A percentile compares a stretch with the other conserved stretches of the same genome.
Evolutionary conservation across 1,140 invertebrate genomes (phyloP).

Genomic region (Mya arenaria): DNA sequence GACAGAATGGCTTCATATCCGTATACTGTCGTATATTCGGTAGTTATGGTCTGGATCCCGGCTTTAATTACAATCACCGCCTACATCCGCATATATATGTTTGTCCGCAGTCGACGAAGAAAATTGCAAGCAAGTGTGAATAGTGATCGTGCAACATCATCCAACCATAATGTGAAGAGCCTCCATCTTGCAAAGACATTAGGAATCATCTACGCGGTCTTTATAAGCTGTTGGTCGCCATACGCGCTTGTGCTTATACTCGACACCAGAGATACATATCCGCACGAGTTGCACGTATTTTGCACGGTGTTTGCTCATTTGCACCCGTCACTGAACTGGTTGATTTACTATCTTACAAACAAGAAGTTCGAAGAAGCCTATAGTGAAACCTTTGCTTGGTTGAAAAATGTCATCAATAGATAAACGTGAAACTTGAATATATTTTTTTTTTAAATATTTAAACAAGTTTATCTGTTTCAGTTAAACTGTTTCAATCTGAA

Average conservation of each 20-base stretch:
- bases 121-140: conserved; percentile 31
- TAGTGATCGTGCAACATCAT: not conserved
- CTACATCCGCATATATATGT: conserved; percentile 68
- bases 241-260: conserved; percentile 63
- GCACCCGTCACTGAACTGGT: conserved; percentile 69
- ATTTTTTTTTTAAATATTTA: too few species aligned
- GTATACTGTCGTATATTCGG: conserved; percentile 72
- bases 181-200: conserved; percentile 59
- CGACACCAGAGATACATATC: conserved; percentile 54
- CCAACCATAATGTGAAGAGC: not conserved
- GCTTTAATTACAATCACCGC: conserved; percentile 64
- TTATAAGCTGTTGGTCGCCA: conserved; percentile 67
- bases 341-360: conserved; percentile 67
- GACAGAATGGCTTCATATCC: conserved; percentile 71
- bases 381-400: too few species aligned
- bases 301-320: conserved; percentile 66
- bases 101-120: conserved; percentile 50
- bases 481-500: too few species aligned
- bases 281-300: conserved; percentile 59
- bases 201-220: conserved; percentile 67
- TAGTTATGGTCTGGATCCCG: conserved; percentile 69
- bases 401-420: too few species aligned
- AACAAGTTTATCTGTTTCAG: too few species aligned
- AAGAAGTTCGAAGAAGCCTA: conserved; percentile 64
- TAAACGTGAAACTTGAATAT: too few species aligned